Conservation (phyloP, 2,888 invertebrate genomes). For the Drosophila atroscutellata region DNA sequence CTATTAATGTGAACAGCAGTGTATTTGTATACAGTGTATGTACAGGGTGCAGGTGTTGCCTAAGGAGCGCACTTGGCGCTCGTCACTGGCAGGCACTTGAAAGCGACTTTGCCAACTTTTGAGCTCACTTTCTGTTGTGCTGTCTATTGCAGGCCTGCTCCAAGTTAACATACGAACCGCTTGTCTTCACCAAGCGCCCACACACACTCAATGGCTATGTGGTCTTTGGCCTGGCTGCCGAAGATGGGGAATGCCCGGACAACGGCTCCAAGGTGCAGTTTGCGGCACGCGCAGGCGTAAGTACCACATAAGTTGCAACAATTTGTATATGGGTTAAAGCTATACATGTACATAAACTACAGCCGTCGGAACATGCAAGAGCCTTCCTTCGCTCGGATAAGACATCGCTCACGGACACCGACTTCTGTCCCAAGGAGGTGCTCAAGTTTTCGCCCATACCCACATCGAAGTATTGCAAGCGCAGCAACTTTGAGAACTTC, state of each 20-base stretch:
- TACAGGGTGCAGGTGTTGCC: slow-evolving; percentile 30
- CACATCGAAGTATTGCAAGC: slow-evolving; percentile 84
- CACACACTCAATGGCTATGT: slow-evolving; percentile 82
- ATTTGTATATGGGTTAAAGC: not conserved
- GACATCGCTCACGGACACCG: slow-evolving; percentile 81
- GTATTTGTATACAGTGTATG: slow-evolving; percentile 16
- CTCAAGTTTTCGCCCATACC: slow-evolving; percentile 84
- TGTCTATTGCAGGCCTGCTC: slow-evolving; percentile 78
- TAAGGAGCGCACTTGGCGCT: slow-evolving; percentile 54
- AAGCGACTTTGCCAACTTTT: slow-evolving; percentile 30
- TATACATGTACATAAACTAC: not conserved
- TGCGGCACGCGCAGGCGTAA: slow-evolving; percentile 83
- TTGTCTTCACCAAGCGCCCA: slow-evolving; percentile 84
- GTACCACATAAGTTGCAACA: slow-evolving; percentile 30
- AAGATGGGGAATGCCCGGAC: slow-evolving; percentile 76
- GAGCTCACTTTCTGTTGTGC: slow-evolving; percentile 8
- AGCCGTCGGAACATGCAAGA: slow-evolving; percentile 84
- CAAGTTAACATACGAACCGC: slow-evolving; percentile 82
- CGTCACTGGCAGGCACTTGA: slow-evolving; percentile 36
- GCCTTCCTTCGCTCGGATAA: slow-evolving; percentile 82
- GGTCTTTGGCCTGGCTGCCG: slow-evolving; percentile 80
- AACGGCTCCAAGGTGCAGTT: slow-evolving; percentile 80
- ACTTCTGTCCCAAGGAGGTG: slow-evolving; percentile 84
- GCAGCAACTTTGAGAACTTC: slow-evolving; percentile 83
- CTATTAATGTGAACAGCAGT: slow-evolving; percentile 18